Evolutionary conservation across 2,113 vertebrate genomes (phyloP).

Genomic region (Eretmochelys imbricata): DNA sequence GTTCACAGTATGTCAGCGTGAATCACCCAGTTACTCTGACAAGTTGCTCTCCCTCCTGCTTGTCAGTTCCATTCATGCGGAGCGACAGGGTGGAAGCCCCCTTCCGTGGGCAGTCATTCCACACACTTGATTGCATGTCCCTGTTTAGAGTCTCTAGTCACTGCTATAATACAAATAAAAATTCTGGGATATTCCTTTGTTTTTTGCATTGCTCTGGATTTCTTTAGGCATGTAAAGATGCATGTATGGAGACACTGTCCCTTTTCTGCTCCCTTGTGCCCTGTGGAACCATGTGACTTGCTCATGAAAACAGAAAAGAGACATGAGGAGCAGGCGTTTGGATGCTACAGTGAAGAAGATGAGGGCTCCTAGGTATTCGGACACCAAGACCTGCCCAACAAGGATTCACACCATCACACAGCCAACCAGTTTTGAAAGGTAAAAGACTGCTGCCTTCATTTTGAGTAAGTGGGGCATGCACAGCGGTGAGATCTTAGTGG

Average conservation of each 20-base stretch:
- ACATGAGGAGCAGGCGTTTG: neutral
- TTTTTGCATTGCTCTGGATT: fast-evolving
- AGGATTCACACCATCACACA: neutral
- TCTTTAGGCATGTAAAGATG: neutral
- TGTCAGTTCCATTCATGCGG: neutral
- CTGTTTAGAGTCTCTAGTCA: neutral
- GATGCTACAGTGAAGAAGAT: neutral
- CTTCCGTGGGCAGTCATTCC: neutral
- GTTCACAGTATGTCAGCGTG: neutral
- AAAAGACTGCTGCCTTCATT: neutral
- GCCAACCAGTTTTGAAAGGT: neutral
- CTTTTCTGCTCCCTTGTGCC: neutral
- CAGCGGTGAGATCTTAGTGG: neutral
- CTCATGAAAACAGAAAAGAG: neutral
- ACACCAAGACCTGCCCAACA: neutral
- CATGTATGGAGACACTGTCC: neutral
- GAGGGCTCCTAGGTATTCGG: neutral
- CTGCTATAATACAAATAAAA: neutral
- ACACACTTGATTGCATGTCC: neutral
- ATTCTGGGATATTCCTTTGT: neutral
- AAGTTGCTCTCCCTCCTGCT: neutral
- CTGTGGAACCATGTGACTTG: neutral
- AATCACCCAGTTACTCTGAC: neutral
- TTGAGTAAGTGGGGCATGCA: neutral
- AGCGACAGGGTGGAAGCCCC: neutral